A percentile compares a stretch with the other conserved stretches of the same genome.
Evolutionary conservation across 2,113 vertebrate genomes (phyloP).

Genomic region (cattle (Bos taurus)): ARS-UCD2.0 NC_037340.1:71051501-71052000

Average conservation of each 20-base stretch:
- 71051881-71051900: neutral
- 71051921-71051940: neutral
- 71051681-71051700: neutral
- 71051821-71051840: neutral
- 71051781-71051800: neutral
- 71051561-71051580: neutral
- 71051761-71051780: neutral
- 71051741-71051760: neutral
- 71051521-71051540: neutral
- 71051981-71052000: neutral
- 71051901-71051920: neutral
- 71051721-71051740: neutral
- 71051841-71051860: neutral
- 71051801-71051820: neutral
- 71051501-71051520: neutral
- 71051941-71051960: neutral
- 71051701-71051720: neutral
- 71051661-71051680: neutral
- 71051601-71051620: neutral
- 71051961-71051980: neutral
- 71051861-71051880: neutral
- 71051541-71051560: neutral
- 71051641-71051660: neutral
- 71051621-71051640: neutral
- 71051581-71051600: neutral